Conservation (phyloP, 2,797 vertebrate genomes). For the Falco naumanni region DNA sequence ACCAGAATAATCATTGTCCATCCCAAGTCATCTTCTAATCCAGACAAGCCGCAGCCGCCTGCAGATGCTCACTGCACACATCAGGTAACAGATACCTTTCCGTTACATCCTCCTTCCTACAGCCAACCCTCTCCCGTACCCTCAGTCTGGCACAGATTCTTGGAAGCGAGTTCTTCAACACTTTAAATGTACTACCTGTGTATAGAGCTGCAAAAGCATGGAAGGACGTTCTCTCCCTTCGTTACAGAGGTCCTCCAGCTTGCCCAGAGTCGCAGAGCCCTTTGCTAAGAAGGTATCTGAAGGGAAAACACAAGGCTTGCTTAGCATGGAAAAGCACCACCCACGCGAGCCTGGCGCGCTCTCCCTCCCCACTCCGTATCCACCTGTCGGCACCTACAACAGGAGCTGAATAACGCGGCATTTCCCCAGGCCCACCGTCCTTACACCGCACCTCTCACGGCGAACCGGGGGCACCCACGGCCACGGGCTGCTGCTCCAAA, state of each 20-base stretch:
- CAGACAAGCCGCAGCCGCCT: background rate
- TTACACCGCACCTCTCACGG: background rate
- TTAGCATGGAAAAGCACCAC: background rate
- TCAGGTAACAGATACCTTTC: fast-evolving
- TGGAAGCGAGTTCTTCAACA: background rate
- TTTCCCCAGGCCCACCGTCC: no score
- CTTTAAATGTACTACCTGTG: constrained; percentile 84
- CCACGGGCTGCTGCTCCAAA: background rate
- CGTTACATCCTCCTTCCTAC: no score
- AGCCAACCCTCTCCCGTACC: background rate
- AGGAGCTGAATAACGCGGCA: fast-evolving
- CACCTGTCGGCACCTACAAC: fast-evolving
- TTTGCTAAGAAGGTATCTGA: constrained; percentile 92
- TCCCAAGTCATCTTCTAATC: background rate
- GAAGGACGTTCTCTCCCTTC: constrained; percentile 86
- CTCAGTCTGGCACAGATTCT: background rate
- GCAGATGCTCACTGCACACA: fast-evolving
- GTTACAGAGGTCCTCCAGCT: constrained; percentile 85
- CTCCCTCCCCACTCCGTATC: background rate
- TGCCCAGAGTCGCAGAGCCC: constrained; percentile 88
- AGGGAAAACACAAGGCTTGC: background rate
- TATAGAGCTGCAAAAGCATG: constrained; percentile 88
- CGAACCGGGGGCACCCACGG: no score
- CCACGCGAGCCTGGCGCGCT: background rate
- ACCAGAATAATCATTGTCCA: fast-evolving